These are phyloP conservation scores for Tyto alba DNA, from an alignment of 2,113 vertebrate species.

Conservation along the genomic window DNA sequence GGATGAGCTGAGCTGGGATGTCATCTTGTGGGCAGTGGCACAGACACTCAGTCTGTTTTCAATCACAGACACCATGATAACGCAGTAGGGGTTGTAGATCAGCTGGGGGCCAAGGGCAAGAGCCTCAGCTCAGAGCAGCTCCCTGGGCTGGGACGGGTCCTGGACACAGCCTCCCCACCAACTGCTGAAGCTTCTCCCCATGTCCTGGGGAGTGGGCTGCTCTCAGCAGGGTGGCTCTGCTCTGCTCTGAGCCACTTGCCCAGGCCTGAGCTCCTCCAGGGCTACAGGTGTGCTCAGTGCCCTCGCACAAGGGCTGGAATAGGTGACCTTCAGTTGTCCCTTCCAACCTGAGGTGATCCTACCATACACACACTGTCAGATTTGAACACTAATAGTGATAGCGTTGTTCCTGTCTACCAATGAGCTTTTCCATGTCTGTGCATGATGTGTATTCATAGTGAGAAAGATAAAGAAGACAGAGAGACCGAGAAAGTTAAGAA, in stretches of 20 bases:
- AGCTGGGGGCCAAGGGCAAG: fast-evolving
- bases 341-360: background rate
- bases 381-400: background rate
- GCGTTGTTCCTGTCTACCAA: background rate
- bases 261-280: too few species aligned
- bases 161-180: background rate
- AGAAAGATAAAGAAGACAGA: background rate
- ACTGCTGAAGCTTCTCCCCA: background rate
- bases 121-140: background rate
- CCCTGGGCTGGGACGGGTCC: background rate
- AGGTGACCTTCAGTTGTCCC: background rate
- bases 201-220: fast-evolving
- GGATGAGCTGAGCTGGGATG: background rate
- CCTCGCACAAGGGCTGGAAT: fast-evolving
- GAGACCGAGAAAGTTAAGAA: background rate
- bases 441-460: background rate
- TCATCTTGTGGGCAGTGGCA: background rate
- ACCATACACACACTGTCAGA: background rate
- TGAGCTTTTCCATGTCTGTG: background rate
- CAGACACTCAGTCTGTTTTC: too few species aligned
- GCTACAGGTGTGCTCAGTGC: background rate
- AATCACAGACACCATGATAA: background rate
- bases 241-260: background rate
- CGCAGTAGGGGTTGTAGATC: background rate
- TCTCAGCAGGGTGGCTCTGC: background rate